Evolutionary conservation across 2,888 invertebrate genomes (phyloP).

Genomic region (Aphodius granarius): DNA sequence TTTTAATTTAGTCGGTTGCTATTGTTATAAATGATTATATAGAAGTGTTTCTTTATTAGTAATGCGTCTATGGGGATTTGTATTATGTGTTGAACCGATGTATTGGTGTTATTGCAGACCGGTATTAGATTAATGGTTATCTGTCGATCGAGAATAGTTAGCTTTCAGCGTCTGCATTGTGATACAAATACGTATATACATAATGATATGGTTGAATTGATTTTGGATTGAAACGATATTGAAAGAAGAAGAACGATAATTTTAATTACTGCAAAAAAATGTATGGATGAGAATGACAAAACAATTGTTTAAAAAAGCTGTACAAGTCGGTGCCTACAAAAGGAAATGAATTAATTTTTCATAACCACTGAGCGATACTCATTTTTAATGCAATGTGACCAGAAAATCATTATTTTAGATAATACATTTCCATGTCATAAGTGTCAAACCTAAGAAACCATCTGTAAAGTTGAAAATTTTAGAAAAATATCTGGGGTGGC

Average conservation of each 20-base stretch:
- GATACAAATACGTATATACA: neutral
- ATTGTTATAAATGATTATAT: neutral
- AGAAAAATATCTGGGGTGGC: no score
- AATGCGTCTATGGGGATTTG: neutral
- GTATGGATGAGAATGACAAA: no score
- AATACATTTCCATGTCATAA: no score
- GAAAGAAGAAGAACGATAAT: neutral
- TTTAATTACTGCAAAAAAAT: neutral
- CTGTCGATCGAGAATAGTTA: neutral
- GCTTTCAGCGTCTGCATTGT: neutral
- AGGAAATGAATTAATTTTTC: no score
- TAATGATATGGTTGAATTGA: neutral
- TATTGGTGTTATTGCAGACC: neutral
- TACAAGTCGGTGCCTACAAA: no score
- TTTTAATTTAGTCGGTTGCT: neutral
- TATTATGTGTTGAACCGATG: neutral
- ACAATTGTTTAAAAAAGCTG: no score
- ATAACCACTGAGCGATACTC: no score
- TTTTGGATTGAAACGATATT: neutral
- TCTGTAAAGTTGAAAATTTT: no score
- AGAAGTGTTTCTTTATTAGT: neutral
- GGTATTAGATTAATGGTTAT: neutral
- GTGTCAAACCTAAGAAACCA: no score
- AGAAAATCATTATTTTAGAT: no score
- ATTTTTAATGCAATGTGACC: no score